Percentiles rank a stretch among this genome's conserved stretches.
Conservation (phyloP, 2,888 invertebrate species). For the Nycteola revayana region DNA sequence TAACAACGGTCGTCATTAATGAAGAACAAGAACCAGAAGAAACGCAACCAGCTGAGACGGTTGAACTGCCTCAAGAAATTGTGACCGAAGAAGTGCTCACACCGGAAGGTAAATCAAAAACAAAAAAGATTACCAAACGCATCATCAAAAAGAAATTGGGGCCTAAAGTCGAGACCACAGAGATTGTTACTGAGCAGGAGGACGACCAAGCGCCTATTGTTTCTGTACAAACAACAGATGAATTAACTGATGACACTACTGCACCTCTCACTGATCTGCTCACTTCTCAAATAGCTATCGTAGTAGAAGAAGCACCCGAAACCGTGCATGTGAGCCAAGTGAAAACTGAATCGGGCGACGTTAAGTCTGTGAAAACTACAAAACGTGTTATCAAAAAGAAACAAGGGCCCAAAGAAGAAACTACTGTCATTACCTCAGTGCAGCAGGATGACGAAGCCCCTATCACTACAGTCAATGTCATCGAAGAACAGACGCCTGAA, state of each 20-base stretch:
- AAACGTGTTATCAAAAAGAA: slow-evolving; percentile 36
- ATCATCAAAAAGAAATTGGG: slow-evolving; percentile 60
- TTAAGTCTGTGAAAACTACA: slow-evolving; percentile 44
- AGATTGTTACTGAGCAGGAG: slow-evolving; percentile 58
- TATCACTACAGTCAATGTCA: slow-evolving; percentile 45
- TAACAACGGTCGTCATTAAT: slow-evolving; percentile 18
- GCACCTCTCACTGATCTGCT: slow-evolving; percentile 19
- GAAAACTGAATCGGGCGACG: slow-evolving; percentile 8
- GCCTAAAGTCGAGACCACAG: slow-evolving; percentile 41
- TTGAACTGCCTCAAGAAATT: no score
- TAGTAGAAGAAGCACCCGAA: slow-evolving; percentile 12
- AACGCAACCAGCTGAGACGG: neutral
- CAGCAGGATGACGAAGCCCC: slow-evolving; percentile 58
- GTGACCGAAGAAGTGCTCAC: slow-evolving; percentile 14
- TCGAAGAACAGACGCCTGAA: slow-evolving; percentile 51
- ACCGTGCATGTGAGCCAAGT: slow-evolving; percentile 12
- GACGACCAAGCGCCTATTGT: slow-evolving; percentile 64
- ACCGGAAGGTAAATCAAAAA: slow-evolving; percentile 25
- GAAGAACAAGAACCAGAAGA: slow-evolving; percentile 35
- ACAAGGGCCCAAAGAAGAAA: slow-evolving; percentile 61
- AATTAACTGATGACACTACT: slow-evolving; percentile 39
- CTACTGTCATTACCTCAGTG: slow-evolving; percentile 65
- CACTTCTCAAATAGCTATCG: slow-evolving; percentile 18
- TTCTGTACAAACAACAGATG: slow-evolving; percentile 52
- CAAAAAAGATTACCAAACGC: slow-evolving; percentile 35